Base-by-base conservation (phyloP, 2,888 invertebrate genomes). In the Pyrochroa serraticornis region DNA sequence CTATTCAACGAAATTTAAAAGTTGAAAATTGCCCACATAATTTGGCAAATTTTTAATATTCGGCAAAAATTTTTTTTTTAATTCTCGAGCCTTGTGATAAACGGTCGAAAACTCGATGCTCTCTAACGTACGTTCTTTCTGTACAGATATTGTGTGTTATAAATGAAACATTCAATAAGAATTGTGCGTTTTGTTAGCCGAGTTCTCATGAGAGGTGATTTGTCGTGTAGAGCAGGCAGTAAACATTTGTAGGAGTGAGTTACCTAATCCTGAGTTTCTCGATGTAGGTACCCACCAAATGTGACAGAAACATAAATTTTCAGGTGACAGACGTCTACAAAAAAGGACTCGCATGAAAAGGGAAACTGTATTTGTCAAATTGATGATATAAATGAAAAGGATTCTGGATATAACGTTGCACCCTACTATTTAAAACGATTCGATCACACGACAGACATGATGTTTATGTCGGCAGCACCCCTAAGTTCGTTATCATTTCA, bases 251-350 rank as follows among this genome's bases (percentile, higher is more conserved):
- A 51, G 55, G 55, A 55, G 60, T 55, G 50, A 54, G 59, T 54
- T 59, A 60, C 60, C 62, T 59, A 62, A 62, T 62, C 56, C 44
- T 43, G 41, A 56, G 58, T 59, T 65, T 62, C 60, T 66, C 60
- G 63, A 67, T 64, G 63, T 61, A 63, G 58, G 60, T 64, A 60
- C 63, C 60, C 54, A 60, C 58, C 55, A 56, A 60, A 65, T 64
- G 59, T 65, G 64, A 64, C 65, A 64, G 64, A 53, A 58, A 62
- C 58, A 62, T 64, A 65, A 65, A 65, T 65, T 65, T 62, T 51
- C 47, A 44, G 58, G 47, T 62, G 63, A 64, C 63, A 60, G 56
- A 60, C 54, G 57, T 61, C 57, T 55, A 57, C 62, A 60, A 63
- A 63, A 59, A 60, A 54, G 53, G 59, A 60, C 48, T 60, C 50